These are phyloP conservation scores for Synergus umbraculus DNA, from an alignment of 2,888 invertebrate species.

Conservation along the genomic window DNA sequence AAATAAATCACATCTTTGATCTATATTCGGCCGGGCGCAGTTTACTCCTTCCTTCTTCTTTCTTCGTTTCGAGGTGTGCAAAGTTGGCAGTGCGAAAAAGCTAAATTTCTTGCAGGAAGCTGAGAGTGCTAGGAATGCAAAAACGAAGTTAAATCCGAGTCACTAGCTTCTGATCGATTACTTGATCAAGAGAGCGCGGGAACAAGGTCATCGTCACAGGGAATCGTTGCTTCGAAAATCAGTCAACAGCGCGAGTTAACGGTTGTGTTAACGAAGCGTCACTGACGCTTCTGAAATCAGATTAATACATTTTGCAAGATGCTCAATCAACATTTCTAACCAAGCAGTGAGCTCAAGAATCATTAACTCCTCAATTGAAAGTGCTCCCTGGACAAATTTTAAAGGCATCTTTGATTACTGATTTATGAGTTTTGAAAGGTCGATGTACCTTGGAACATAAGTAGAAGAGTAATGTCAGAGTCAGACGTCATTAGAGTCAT, in stretches of 20 bases:
- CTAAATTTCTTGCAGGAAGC: not conserved
- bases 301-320: slow-evolving; percentile 1
- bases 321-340: slow-evolving; percentile 14
- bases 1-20: slow-evolving; percentile 74
- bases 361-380: slow-evolving; percentile 8
- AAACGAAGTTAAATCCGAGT: not conserved
- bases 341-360: not conserved
- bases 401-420: slow-evolving; percentile 17
- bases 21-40: slow-evolving; percentile 67
- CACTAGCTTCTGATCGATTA: slow-evolving; percentile 2
- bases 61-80: slow-evolving; percentile 39
- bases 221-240: slow-evolving; percentile 1
- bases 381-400: not conserved
- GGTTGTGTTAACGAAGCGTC: not conserved
- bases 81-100: slow-evolving; percentile 30
- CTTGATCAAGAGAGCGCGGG: slow-evolving; percentile 12
- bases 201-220: slow-evolving; percentile 11
- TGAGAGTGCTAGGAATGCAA: not conserved
- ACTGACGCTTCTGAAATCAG: not conserved
- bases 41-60: slow-evolving; percentile 31
- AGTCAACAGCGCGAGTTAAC: not conserved
- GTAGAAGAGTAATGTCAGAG: not conserved
- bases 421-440: slow-evolving; percentile 11
- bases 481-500: not conserved
- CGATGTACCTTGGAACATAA: not conserved